A percentile compares a stretch with the other conserved stretches of the same genome.
These are phyloP conservation scores for Aurelia coerulea DNA, from an alignment of 30 jellyfish, hydroid and myxozoan genomes.

Conservation along the genomic window DNA sequence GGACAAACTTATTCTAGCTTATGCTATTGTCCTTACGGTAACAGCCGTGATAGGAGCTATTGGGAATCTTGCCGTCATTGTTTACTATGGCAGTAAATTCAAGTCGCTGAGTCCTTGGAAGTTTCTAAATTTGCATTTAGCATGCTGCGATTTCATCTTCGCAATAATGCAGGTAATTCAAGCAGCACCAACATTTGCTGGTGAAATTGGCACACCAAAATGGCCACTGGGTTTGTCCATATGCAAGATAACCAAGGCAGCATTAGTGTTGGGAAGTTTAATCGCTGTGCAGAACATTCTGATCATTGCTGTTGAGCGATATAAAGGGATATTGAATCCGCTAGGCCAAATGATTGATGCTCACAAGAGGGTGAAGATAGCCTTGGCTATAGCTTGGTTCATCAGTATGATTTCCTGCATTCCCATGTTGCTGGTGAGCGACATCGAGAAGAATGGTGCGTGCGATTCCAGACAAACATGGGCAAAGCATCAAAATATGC, in stretches of 20 bases:
- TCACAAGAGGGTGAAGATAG: not conserved
- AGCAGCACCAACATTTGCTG: conserved; percentile 11
- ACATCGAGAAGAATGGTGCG: not conserved
- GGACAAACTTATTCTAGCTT: not conserved
- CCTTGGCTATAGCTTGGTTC: conserved; percentile 18
- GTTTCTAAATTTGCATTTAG: conserved; percentile 44
- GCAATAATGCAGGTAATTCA: conserved; percentile 26
- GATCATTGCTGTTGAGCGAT: conserved; percentile 47
- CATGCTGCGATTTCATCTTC: conserved; percentile 43
- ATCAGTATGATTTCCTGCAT: not conserved
- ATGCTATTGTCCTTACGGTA: conserved; percentile 3
- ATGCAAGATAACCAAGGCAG: conserved; percentile 12
- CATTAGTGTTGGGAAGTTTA: conserved; percentile 32
- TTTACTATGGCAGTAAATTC: conserved; percentile 16
- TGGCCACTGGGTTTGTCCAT: conserved; percentile 27
- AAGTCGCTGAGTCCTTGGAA: conserved; percentile 21
- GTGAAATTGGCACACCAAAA: not conserved
- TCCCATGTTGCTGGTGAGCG: not conserved
- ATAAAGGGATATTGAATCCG: conserved; percentile 26
- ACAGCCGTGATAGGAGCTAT: conserved; percentile 31
- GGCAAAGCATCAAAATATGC: not conserved
- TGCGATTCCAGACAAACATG: not conserved
- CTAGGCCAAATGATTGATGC: conserved; percentile 12
- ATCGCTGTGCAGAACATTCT: conserved; percentile 25
- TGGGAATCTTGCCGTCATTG: conserved; percentile 43